phyloP scores from a whole-genome alignment of 2,888 invertebrate genomes.

The Cactoblastis cactorum region DNA sequence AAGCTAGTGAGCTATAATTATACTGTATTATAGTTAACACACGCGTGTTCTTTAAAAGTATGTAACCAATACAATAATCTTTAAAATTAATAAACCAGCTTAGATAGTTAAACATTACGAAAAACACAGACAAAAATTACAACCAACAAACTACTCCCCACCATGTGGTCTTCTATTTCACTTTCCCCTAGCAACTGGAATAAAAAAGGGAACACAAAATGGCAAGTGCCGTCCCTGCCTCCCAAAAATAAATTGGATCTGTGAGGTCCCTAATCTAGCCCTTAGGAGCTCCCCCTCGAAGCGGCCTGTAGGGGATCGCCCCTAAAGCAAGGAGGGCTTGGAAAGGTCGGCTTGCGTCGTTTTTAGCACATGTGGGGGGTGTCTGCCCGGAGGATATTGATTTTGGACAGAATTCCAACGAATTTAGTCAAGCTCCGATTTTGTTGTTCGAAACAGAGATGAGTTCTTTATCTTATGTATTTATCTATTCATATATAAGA shows the following conservation, averaged over 20 bases:
- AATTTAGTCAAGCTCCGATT: neutral
- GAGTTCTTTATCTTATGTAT: no score
- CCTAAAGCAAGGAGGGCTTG: conserved; percentile 18
- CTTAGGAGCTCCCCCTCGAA: conserved; percentile 18
- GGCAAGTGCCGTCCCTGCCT: conserved; percentile 15
- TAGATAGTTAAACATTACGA: neutral
- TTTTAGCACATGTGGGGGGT: conserved; percentile 6
- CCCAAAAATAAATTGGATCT: conserved; percentile 24
- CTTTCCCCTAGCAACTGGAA: neutral
- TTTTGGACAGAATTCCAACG: conserved; percentile 8
- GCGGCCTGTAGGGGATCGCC: conserved; percentile 19
- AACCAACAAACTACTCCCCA: neutral
- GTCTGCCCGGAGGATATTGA: conserved; percentile 4
- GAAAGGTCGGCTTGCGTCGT: conserved; percentile 18
- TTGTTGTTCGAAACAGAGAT: neutral
- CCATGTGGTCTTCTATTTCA: neutral
- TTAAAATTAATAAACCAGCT: no score
- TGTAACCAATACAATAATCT: no score
- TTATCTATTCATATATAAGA: no score
- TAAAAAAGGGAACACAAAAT: conserved; percentile 8
- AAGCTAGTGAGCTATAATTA: no score
- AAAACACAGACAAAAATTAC: neutral
- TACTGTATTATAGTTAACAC: no score
- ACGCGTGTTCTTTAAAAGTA: no score
- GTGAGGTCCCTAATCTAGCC: conserved; percentile 22